Evolutionary conservation across 1,140 invertebrate genomes (phyloP).

Genomic region (Scaptomyza graminum): DNA sequence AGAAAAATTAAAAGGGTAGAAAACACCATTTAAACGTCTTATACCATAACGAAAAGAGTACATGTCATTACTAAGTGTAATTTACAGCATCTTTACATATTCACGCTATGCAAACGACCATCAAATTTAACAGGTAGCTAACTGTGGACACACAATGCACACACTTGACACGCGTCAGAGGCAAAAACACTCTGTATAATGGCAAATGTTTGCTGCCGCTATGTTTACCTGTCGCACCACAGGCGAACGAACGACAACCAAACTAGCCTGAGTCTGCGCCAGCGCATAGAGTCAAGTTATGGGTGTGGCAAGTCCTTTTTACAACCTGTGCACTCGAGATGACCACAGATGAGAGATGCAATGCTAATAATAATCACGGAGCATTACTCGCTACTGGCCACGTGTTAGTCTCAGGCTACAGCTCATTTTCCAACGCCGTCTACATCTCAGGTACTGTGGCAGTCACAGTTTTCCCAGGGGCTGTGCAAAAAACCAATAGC

Average conservation of each 20-base stretch:
- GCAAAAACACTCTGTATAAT: slow-evolving; percentile 52
- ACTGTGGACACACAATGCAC: not conserved
- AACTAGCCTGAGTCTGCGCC: slow-evolving; percentile 48
- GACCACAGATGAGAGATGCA: slow-evolving; percentile 52
- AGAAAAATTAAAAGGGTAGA: too few species aligned
- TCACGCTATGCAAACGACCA: slow-evolving; percentile 10
- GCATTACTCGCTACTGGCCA: slow-evolving; percentile 51
- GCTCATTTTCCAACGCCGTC: not conserved
- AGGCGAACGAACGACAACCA: slow-evolving; percentile 10
- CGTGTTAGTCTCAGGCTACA: slow-evolving; percentile 38
- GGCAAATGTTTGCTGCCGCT: slow-evolving; percentile 62
- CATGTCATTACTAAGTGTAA: too few species aligned
- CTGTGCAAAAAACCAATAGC: slow-evolving; percentile 62
- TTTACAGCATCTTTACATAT: not conserved
- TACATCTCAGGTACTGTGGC: slow-evolving; percentile 14
- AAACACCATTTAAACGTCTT: too few species aligned
- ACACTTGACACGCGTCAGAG: slow-evolving; percentile 62
- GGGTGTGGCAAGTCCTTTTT: slow-evolving; percentile 52
- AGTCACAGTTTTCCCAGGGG: slow-evolving; percentile 29
- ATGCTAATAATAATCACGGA: slow-evolving; percentile 32
- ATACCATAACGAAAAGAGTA: too few species aligned
- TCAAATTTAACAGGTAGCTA: slow-evolving; percentile 47
- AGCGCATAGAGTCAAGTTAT: slow-evolving; percentile 76
- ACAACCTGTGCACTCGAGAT: slow-evolving; percentile 75
- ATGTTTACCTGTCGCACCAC: slow-evolving; percentile 59